Evolutionary conservation across 1,140 invertebrate species (phyloP).

Genomic region (Leptoteleia sp.): DNA sequence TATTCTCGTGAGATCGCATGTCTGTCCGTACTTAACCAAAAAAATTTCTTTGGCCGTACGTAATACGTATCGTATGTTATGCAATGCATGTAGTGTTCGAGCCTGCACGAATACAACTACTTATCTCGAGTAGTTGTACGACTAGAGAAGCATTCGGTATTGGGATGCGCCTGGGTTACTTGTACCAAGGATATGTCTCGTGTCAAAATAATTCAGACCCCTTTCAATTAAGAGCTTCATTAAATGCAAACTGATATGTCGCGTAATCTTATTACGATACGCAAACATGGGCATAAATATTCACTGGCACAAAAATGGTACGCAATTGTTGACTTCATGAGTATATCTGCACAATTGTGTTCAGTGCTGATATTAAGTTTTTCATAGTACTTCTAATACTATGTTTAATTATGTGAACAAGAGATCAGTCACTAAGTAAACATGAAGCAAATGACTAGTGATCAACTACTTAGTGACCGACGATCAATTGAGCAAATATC

Average conservation of each 20-base stretch:
- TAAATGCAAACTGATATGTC: slow-evolving; percentile 44
- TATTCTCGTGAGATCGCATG: slow-evolving; percentile 55
- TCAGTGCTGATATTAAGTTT: too few relatives aligned
- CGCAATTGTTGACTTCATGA: too few relatives aligned
- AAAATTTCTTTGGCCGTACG: slow-evolving; percentile 24
- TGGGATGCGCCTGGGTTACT: slow-evolving; percentile 14
- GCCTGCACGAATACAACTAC: slow-evolving; percentile 27
- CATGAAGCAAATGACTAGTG: too few relatives aligned
- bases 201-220: slow-evolving; percentile 55
- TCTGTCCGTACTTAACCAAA: slow-evolving; percentile 11
- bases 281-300: too few relatives aligned
- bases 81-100: slow-evolving; percentile 27
- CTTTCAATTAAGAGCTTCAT: slow-evolving; percentile 47
- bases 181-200: slow-evolving; percentile 17
- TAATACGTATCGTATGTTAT: slow-evolving; percentile 38
- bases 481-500: too few relatives aligned
- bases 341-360: too few relatives aligned
- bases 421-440: too few relatives aligned
- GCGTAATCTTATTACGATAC: slow-evolving; percentile 21
- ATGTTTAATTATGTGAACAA: too few relatives aligned
- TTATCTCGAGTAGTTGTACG: slow-evolving; percentile 36
- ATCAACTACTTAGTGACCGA: too few relatives aligned
- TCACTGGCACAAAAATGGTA: too few relatives aligned
- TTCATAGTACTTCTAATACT: too few relatives aligned
- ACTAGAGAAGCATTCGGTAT: slow-evolving; percentile 29